Evolutionary conservation across 2,888 invertebrate species (phyloP).

Genomic region (Rhodophaea formosa): DNA sequence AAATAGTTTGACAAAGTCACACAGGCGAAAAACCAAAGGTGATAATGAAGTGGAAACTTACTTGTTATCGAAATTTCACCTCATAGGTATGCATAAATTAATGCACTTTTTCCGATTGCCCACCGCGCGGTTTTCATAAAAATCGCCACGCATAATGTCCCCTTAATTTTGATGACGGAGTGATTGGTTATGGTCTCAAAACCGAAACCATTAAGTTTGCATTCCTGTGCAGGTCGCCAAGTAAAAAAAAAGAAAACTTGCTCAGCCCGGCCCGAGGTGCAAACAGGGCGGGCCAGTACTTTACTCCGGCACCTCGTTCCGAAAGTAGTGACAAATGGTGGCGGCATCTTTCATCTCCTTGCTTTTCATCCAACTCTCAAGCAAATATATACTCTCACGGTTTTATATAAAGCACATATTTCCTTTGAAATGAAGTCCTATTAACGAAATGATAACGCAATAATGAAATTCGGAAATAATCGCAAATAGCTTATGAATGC

Average conservation of each 20-base stretch:
- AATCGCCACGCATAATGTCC: slow-evolving; percentile 47
- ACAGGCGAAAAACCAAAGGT: too few relatives aligned
- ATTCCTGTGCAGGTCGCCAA: slow-evolving; percentile 50
- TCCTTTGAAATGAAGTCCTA: slow-evolving; percentile 33
- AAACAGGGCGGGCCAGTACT: slow-evolving; percentile 73
- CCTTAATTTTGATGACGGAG: slow-evolving; percentile 68
- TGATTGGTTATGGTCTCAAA: slow-evolving; percentile 68
- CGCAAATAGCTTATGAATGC: slow-evolving; percentile 67
- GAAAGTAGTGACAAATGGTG: slow-evolving; percentile 77
- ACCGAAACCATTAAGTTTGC: slow-evolving; percentile 67
- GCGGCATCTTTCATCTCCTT: slow-evolving; percentile 76
- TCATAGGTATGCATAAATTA: slow-evolving; percentile 24
- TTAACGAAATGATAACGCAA: slow-evolving; percentile 71
- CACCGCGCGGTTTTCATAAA: slow-evolving; percentile 31
- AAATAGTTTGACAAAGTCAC: too few relatives aligned
- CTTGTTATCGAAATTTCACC: slow-evolving; percentile 4
- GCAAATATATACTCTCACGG: slow-evolving; percentile 43
- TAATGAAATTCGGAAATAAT: slow-evolving; percentile 77
- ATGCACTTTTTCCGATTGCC: slow-evolving; percentile 34
- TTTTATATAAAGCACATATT: slow-evolving; percentile 29
- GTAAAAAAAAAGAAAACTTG: slow-evolving; percentile 50
- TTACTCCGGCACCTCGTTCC: slow-evolving; percentile 71
- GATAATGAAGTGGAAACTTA: background rate
- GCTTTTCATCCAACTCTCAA: slow-evolving; percentile 32
- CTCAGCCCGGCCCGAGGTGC: slow-evolving; percentile 51